Evolutionary conservation across 2,888 invertebrate genomes (phyloP), one percentile per base, ranked within the genome.

Genomic region (Bellardia pandia): DNA sequence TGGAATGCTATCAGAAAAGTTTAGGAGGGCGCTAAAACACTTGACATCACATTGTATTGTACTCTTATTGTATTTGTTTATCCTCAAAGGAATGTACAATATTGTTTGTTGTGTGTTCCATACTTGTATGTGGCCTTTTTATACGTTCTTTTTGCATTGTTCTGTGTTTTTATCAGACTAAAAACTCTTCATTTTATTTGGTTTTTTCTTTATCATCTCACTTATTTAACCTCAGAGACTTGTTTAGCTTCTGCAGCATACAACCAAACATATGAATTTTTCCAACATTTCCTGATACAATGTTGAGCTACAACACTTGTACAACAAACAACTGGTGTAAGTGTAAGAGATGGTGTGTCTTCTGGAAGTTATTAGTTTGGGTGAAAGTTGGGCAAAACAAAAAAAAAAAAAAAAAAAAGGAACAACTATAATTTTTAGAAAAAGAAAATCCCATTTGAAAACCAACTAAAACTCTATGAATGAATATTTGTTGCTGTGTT

Each of bases 141-240:
- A 37, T 53, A 37, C 14, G 45, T 76, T 64, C 58, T 45, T 71
- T 79, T 71, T 68, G 48, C 45, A 51, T 75, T 77, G 72, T 81
- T 23, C 23, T 64, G 4, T 58, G 51, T 77, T 82, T 79, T 66
- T 62, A 66, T 66, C 33, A 45, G 13, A 30, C 3, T 64, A 53
- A 82, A 69, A 85, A 74, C 74, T 77, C 40, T 82, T 60, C 48
- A 74, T 58, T 75, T 60, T 58, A 40, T 51, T 71, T 33, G 23
- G 23, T 48, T 58, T 75, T 77, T 74, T 86, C 37, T 37, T 66
- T 86, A 80, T 83, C 71, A 77, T 80, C 60, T 80, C 75, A 83
- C 86, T 86, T 83, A 76, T 83, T 86, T 86, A 86, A 86, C 86
- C 86, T 86, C 79, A 79, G 86, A 83, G 86, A 86, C 78, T 72